These are phyloP conservation scores for Agapetus fuscipes DNA, from an alignment of 2,888 invertebrate species.

Conservation along the genomic window DNA sequence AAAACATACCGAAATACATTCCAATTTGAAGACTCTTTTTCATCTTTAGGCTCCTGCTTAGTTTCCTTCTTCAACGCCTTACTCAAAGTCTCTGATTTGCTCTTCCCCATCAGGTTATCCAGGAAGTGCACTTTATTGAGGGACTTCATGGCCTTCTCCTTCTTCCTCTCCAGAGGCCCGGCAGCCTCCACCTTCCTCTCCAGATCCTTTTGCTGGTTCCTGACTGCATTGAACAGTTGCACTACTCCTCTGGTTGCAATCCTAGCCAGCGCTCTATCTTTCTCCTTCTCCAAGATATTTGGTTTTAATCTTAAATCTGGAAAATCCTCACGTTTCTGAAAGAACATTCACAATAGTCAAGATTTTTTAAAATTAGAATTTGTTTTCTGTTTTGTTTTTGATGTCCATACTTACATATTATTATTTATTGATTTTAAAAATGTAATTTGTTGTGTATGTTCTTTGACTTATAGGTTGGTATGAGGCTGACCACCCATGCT, in stretches of 20 bases:
- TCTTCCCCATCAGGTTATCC: slow-evolving; percentile 66
- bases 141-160: slow-evolving; percentile 65
- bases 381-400: too few species aligned
- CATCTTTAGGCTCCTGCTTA: slow-evolving; percentile 36
- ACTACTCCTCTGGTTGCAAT: slow-evolving; percentile 90
- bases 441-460: too few species aligned
- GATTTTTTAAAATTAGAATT: slow-evolving; percentile 9
- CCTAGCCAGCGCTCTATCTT: slow-evolving; percentile 67
- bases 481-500: too few species aligned
- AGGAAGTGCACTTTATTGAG: slow-evolving; percentile 69
- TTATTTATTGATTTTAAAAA: too few species aligned
- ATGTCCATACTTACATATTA: too few species aligned
- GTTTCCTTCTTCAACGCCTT: slow-evolving; percentile 37
- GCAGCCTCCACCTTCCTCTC: slow-evolving; percentile 58
- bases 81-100: slow-evolving; percentile 43
- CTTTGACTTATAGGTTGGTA: too few species aligned
- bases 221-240: slow-evolving; percentile 85
- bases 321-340: slow-evolving; percentile 52
- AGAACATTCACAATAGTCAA: slow-evolving; percentile 25
- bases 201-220: slow-evolving; percentile 71
- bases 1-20: slow-evolving; percentile 44
- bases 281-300: slow-evolving; percentile 61
- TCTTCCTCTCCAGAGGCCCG: slow-evolving; percentile 66
- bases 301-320: slow-evolving; percentile 62
- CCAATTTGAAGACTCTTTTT: slow-evolving; percentile 44